Conservation (phyloP, 2,113 vertebrate genomes). For the Origma solitaria region DNA sequence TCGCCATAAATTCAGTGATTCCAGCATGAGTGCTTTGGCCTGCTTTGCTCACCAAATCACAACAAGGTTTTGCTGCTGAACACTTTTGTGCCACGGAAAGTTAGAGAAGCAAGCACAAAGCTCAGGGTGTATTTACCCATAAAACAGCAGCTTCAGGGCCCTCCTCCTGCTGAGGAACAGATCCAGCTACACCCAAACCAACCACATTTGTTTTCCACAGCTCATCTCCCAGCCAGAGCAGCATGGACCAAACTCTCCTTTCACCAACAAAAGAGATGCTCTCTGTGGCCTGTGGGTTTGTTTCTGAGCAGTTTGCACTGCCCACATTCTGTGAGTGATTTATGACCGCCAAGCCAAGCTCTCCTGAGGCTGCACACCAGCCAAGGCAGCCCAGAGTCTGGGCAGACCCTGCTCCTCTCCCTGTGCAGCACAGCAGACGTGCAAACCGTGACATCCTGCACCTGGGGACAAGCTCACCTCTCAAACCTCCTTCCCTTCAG, state of each 20-base stretch:
- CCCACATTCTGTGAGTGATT: background rate
- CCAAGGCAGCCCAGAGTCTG: background rate
- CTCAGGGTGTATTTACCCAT: background rate
- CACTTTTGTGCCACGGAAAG: background rate
- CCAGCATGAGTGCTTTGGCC: background rate
- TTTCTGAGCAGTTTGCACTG: background rate
- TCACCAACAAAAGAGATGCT: background rate
- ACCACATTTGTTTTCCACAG: background rate
- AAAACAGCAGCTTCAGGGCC: background rate
- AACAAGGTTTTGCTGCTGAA: background rate
- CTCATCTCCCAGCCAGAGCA: background rate
- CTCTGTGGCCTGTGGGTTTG: conserved; percentile 13
- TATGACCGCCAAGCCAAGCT: background rate
- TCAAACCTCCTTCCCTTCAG: background rate
- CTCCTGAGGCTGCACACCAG: background rate
- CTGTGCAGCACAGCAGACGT: background rate
- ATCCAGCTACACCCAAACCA: background rate
- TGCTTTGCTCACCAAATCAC: background rate
- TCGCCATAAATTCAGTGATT: background rate
- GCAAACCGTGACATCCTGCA: background rate
- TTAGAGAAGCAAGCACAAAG: background rate
- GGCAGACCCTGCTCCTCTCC: background rate
- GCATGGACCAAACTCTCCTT: background rate
- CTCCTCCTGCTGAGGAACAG: background rate
- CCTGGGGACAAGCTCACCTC: background rate